A percentile compares a stretch with the other conserved stretches of the same genome.
These are phyloP conservation scores for Lerista edwardsae DNA, from an alignment of 2,797 vertebrate genomes.

Conservation along the genomic window DNA sequence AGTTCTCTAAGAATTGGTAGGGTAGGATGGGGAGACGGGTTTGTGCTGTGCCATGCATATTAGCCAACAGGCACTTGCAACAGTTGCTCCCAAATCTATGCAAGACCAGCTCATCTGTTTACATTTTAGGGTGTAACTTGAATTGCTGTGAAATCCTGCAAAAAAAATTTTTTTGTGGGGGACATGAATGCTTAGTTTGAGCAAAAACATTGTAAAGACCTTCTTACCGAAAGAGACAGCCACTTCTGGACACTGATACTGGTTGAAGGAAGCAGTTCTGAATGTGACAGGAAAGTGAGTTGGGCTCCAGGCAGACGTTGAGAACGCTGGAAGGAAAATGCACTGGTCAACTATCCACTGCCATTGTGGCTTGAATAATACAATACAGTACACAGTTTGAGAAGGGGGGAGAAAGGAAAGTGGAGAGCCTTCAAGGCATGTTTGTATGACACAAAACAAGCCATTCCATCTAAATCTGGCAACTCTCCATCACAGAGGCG, in stretches of 20 bases:
- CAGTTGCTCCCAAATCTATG: background rate
- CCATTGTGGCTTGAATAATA: background rate
- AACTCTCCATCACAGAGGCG: no score
- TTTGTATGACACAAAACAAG: background rate
- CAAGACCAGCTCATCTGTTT: background rate
- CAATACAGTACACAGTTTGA: no score
- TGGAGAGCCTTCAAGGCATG: background rate
- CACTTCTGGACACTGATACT: constrained; percentile 3
- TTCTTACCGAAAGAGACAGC: constrained; percentile 37
- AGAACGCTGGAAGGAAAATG: background rate
- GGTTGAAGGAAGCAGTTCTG: background rate
- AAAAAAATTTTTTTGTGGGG: no score
- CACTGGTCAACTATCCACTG: background rate
- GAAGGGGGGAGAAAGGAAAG: background rate
- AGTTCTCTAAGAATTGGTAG: no score
- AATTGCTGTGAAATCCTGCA: background rate
- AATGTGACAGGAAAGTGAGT: background rate
- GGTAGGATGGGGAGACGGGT: background rate
- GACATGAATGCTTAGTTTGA: background rate
- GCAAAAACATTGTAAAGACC: background rate
- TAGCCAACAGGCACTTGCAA: background rate
- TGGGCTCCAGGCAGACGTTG: background rate
- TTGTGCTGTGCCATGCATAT: background rate
- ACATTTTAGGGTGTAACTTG: background rate
- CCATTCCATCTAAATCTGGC: background rate